Evolutionary conservation across 2,113 vertebrate genomes (phyloP).

Genomic region (Cnemophilus loriae): DNA sequence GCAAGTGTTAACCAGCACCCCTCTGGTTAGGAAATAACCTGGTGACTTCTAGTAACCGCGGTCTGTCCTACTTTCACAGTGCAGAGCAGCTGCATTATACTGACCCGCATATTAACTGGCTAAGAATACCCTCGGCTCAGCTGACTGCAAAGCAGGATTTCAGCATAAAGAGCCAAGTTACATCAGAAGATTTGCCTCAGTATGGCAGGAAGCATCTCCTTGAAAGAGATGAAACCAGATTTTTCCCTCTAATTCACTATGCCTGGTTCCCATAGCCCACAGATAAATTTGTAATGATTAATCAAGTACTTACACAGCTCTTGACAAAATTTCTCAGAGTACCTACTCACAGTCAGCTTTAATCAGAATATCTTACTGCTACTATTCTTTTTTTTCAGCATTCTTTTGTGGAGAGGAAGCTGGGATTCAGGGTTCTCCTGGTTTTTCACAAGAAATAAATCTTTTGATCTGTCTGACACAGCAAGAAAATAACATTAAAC

Average conservation of each 20-base stretch:
- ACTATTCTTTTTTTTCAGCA: background rate
- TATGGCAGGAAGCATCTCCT: background rate
- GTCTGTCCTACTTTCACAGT: conserved; percentile 13
- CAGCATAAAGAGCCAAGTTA: conserved; percentile 9
- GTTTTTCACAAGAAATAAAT: background rate
- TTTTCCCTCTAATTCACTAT: conserved; percentile 7
- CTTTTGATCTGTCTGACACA: background rate
- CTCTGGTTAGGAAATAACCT: background rate
- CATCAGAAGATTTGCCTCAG: conserved; percentile 33
- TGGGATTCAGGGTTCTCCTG: background rate
- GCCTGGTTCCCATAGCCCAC: background rate
- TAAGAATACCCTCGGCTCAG: conserved; percentile 37
- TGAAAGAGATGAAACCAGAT: background rate
- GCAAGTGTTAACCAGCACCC: background rate
- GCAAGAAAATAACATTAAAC: conserved; percentile 12
- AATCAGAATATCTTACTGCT: background rate
- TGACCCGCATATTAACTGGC: background rate
- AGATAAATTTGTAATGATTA: conserved; percentile 6
- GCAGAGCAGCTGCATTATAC: conserved; percentile 14
- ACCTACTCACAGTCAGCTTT: background rate
- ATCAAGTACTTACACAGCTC: background rate
- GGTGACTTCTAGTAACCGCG: background rate
- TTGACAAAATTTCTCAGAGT: conserved; percentile 5
- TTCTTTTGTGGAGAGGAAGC: background rate
- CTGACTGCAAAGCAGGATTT: conserved; percentile 42